Conservation (phyloP, 2,888 invertebrate genomes). For the Heteromyza rotundicornis region DNA sequence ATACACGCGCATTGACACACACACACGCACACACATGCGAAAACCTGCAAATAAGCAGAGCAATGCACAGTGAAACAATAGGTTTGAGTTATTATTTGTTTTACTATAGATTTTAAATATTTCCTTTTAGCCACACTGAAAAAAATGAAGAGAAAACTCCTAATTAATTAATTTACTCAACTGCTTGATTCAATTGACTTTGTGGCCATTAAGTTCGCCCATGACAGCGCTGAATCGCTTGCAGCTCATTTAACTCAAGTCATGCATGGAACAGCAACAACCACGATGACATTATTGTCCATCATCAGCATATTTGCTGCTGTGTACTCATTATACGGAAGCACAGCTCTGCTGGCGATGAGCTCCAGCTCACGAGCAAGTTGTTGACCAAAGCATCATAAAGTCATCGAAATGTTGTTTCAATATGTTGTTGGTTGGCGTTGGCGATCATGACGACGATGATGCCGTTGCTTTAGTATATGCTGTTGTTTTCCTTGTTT, state of each 20-base stretch:
- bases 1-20: neutral
- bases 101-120: neutral
- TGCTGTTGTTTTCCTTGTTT: too few relatives aligned
- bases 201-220: too few relatives aligned
- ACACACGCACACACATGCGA: neutral
- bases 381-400: neutral
- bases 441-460: too few relatives aligned
- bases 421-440: constrained; percentile 4
- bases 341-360: too few relatives aligned
- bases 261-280: neutral
- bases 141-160: too few relatives aligned
- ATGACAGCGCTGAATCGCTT: neutral
- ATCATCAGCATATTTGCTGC: too few relatives aligned
- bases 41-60: neutral
- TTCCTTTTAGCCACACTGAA: too few relatives aligned
- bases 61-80: neutral
- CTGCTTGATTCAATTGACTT: too few relatives aligned
- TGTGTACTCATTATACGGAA: too few relatives aligned
- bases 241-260: neutral
- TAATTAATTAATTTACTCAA: too few relatives aligned
- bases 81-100: neutral
- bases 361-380: neutral
- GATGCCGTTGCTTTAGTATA: neutral
- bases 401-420: constrained; percentile 3
- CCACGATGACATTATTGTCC: neutral